A percentile compares a stretch with the other conserved stretches of the same genome.
Conservation (phyloP, 2,888 invertebrate species). For the Chymomyza caudatula region DNA sequence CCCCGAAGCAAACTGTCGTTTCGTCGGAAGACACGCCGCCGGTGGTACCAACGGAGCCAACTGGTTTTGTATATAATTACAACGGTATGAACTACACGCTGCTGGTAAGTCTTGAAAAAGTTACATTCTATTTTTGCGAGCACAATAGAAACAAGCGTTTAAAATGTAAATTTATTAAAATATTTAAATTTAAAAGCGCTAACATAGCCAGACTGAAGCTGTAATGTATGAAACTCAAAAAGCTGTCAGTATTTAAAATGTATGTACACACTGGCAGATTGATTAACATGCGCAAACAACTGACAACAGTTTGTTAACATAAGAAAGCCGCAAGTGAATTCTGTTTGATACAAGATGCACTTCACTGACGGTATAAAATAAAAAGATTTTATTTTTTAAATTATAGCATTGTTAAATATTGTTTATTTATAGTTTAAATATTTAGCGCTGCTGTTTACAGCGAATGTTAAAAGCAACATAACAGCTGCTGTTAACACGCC, state of each 20-base stretch:
- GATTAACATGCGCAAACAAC: not conserved
- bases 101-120: constrained; percentile 65
- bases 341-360: not conserved
- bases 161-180: not conserved
- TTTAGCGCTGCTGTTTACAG: not conserved
- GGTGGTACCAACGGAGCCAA: not conserved
- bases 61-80: not conserved
- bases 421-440: not conserved
- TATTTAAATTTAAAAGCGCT: not conserved
- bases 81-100: constrained; percentile 59
- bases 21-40: constrained; percentile 2
- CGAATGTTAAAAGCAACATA: not conserved
- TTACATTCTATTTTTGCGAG: not conserved
- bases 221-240: not conserved
- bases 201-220: not conserved
- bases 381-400: not conserved
- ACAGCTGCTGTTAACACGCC: not conserved
- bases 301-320: not conserved
- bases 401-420: no score
- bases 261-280: not conserved
- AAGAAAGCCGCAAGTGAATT: not conserved
- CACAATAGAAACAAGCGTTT: not conserved
- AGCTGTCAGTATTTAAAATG: not conserved
- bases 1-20: constrained; percentile 40
- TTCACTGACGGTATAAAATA: not conserved